These are phyloP conservation scores for Zaprionus gabonicus DNA, from an alignment of 1,140 invertebrate genomes.

Conservation along the genomic window DNA sequence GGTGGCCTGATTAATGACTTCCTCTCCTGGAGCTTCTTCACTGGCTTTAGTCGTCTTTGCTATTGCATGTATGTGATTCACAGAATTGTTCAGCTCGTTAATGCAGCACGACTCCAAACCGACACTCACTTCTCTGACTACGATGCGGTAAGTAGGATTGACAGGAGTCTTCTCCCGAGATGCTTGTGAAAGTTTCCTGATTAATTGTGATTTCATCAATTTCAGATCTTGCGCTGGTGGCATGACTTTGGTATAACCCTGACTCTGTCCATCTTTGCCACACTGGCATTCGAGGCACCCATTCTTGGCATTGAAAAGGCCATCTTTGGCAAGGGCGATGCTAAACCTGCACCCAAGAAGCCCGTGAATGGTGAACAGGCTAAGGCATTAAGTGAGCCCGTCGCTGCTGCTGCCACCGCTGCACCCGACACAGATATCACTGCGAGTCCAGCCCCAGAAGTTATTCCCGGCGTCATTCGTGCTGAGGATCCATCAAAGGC, in stretches of 20 bases:
- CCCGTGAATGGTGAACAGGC: conserved; percentile 40
- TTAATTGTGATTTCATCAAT: not conserved
- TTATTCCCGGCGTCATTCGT: conserved; percentile 24
- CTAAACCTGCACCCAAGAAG: conserved; percentile 66
- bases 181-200: not conserved
- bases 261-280: conserved; percentile 73
- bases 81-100: conserved; percentile 80
- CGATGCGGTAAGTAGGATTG: conserved; percentile 57
- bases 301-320: conserved; percentile 82
- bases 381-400: conserved; percentile 11
- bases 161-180: not conserved
- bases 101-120: conserved; percentile 65
- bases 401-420: not conserved
- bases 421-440: not conserved
- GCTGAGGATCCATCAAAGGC: conserved; percentile 62
- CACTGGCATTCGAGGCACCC: conserved; percentile 77
- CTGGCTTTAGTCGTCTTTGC: conserved; percentile 88
- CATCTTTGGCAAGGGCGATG: conserved; percentile 60
- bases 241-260: conserved; percentile 79
- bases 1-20: conserved; percentile 88
- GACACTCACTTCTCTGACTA: conserved; percentile 72
- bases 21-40: conserved; percentile 88
- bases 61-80: conserved; percentile 90
- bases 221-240: conserved; percentile 79
- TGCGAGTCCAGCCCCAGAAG: conserved; percentile 31